Evolutionary conservation across 2,888 invertebrate species (phyloP).

Genomic region (Aleiodes leptofemur): DNA sequence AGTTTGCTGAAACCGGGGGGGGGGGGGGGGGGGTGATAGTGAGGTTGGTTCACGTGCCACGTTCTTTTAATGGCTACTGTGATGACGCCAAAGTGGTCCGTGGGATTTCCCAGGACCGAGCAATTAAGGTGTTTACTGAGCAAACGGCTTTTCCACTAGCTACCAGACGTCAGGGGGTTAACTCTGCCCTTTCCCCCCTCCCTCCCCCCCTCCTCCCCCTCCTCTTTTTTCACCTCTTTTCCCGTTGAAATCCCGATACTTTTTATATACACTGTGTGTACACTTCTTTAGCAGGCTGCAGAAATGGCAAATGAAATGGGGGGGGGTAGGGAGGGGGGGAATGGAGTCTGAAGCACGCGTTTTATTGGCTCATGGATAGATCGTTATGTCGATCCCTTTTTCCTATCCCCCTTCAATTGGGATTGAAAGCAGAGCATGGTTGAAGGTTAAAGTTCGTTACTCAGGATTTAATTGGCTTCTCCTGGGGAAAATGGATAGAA

Average conservation of each 20-base stretch:
- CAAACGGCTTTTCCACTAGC: constrained; percentile 50
- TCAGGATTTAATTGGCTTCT: constrained; percentile 23
- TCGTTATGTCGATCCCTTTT: constrained; percentile 27
- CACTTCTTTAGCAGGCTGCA: constrained; percentile 12
- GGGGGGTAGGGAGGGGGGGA: too few species aligned
- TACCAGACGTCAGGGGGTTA: not conserved
- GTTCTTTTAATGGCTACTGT: constrained; percentile 47
- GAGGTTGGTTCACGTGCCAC: constrained; percentile 32
- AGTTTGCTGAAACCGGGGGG: constrained; percentile 17
- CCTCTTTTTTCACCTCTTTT: not conserved
- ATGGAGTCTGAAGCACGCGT: constrained; percentile 12
- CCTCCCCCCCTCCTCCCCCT: not conserved
- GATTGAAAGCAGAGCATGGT: constrained; percentile 15
- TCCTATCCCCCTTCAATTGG: not conserved
- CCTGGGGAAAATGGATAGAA: not conserved
- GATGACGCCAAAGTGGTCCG: constrained; percentile 56
- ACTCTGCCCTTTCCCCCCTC: not conserved
- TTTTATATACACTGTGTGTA: constrained; percentile 10
- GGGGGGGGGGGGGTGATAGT: not conserved
- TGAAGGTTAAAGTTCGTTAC: not conserved
- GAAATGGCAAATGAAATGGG: not conserved
- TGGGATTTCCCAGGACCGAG: constrained; percentile 48
- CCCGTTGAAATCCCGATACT: constrained; percentile 4
- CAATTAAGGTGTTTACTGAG: constrained; percentile 58
- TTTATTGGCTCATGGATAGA: constrained; percentile 25